Conservation (phyloP, 1,140 invertebrate genomes). For the Drosophila lacteicornis region DNA sequence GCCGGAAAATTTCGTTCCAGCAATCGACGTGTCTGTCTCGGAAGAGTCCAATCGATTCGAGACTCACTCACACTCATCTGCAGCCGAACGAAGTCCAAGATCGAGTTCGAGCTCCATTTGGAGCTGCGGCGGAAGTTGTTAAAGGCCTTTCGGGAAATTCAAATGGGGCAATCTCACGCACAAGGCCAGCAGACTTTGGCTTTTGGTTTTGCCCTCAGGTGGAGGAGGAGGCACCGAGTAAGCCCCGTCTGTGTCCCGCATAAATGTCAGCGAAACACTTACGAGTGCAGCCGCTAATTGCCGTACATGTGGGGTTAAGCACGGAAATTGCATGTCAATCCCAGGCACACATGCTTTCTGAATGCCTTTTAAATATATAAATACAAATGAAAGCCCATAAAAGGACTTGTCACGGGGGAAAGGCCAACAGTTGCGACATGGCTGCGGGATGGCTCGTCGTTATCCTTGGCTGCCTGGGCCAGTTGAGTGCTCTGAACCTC, state of each 20-base stretch:
- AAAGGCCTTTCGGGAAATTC: conserved; percentile 45
- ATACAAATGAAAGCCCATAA: not conserved
- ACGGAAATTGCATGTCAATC: conserved; percentile 43
- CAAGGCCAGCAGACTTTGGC: conserved; percentile 25
- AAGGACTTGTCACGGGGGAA: not conserved
- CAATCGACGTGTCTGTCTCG: conserved; percentile 51
- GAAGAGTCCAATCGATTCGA: conserved; percentile 29
- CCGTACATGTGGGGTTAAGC: conserved; percentile 27
- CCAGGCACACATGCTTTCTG: not conserved
- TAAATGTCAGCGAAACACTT: conserved; percentile 34
- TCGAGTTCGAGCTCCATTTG: conserved; percentile 12
- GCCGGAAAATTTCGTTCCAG: conserved; percentile 65
- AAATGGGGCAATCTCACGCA: conserved; percentile 55
- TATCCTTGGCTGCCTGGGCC: conserved; percentile 21
- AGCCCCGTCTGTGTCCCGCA: conserved; percentile 21
- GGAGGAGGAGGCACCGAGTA: not conserved
- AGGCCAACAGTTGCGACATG: conserved; percentile 46
- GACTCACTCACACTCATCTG: conserved; percentile 26
- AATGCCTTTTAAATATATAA: conserved; percentile 17
- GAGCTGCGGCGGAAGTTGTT: conserved; percentile 50
- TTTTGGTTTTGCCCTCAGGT: conserved; percentile 22
- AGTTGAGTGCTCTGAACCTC: not conserved
- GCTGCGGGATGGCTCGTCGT: conserved; percentile 10
- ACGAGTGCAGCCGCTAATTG: conserved; percentile 52
- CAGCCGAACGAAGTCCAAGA: conserved; percentile 8